phyloP scores from a whole-genome alignment of 2,888 invertebrate species.

The Zygaena filipendulae region DNA sequence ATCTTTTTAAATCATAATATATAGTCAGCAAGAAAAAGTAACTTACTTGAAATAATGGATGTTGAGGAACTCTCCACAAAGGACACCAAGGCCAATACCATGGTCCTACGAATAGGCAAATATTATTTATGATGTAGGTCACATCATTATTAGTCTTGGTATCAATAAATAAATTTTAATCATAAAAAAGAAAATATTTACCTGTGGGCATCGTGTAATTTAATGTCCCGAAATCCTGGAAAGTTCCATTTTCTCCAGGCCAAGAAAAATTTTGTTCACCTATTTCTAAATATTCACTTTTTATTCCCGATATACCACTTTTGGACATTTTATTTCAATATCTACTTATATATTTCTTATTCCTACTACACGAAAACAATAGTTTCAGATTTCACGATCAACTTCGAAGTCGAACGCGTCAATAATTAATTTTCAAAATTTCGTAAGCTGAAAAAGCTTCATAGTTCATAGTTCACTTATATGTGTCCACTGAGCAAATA shows the following conservation, averaged over 20 bases:
- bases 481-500: no score
- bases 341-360: conserved; percentile 10
- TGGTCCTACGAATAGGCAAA: conserved; percentile 39
- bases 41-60: conserved; percentile 68
- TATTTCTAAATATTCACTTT: conserved; percentile 49
- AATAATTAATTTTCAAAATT: no score
- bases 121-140: background rate
- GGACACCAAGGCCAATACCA: conserved; percentile 78
- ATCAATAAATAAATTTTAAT: conserved; percentile 3
- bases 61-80: conserved; percentile 81
- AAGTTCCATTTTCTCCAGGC: conserved; percentile 60
- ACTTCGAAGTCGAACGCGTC: no score
- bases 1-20: no score
- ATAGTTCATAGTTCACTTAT: no score
- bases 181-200: conserved; percentile 18
- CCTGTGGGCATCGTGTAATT: conserved; percentile 62
- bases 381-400: no score
- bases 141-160: no score
- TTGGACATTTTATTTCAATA: conserved; percentile 29
- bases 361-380: conserved; percentile 9
- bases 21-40: no score
- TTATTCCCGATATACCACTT: conserved; percentile 35
- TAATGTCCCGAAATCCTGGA: conserved; percentile 47
- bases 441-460: no score
- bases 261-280: conserved; percentile 58